These are phyloP conservation scores for Xestia xanthographa DNA, from an alignment of 2,888 invertebrate species.

Conservation along the genomic window DNA sequence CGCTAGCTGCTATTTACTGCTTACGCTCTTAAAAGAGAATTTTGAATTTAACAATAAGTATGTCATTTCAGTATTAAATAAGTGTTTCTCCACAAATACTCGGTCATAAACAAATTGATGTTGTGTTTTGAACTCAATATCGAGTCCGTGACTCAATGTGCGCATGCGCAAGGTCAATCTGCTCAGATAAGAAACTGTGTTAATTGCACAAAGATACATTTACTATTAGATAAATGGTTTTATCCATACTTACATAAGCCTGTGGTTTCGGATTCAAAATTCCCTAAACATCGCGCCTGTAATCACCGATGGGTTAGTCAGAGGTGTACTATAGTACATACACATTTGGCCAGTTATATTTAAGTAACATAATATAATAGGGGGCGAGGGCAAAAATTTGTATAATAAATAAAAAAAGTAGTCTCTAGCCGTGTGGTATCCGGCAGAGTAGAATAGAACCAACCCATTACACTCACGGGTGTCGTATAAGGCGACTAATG, in stretches of 20 bases:
- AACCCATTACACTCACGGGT: no score
- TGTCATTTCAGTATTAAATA: background rate
- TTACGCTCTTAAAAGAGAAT: no score
- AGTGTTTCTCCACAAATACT: background rate
- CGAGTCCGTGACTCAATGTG: constrained; percentile 35
- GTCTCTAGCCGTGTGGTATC: no score
- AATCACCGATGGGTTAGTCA: background rate
- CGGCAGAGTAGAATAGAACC: no score
- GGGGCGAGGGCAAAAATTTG: background rate
- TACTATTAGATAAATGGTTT: constrained; percentile 5
- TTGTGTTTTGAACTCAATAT: constrained; percentile 29
- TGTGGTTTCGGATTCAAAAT: background rate
- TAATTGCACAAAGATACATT: background rate
- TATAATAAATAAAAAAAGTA: background rate
- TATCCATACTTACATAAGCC: background rate
- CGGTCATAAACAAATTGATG: background rate
- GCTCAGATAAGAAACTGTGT: constrained; percentile 13
- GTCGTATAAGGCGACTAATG: no score
- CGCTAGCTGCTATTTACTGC: no score
- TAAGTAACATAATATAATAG: background rate
- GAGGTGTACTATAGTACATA: background rate
- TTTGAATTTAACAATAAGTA: no score
- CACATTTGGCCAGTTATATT: background rate
- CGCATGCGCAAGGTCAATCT: constrained; percentile 36
- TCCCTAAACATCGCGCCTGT: background rate